These are phyloP conservation scores for Oligia strigilis DNA, from an alignment of 2,888 invertebrate species.

Conservation along the genomic window DNA sequence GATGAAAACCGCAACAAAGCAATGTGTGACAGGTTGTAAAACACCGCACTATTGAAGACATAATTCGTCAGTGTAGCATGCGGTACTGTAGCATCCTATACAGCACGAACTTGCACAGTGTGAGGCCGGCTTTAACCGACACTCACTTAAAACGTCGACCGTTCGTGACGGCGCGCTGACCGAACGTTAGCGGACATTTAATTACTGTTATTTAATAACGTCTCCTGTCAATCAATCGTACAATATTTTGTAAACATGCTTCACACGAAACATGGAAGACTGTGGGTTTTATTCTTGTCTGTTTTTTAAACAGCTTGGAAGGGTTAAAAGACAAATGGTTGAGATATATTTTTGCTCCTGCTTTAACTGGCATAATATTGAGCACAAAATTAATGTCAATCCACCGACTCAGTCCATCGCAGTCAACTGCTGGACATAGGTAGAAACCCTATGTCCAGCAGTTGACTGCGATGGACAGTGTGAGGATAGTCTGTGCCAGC, in stretches of 20 bases:
- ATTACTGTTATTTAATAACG: conserved; percentile 87
- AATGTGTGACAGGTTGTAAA: neutral
- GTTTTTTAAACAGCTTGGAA: conserved; percentile 17
- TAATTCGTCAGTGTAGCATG: too few relatives aligned
- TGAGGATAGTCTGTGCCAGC: neutral
- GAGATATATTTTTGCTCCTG: neutral
- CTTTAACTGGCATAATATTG: neutral
- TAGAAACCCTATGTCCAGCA: too few relatives aligned
- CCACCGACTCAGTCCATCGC: neutral
- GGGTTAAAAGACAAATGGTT: neutral
- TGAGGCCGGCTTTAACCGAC: conserved; percentile 62
- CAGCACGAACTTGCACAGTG: neutral
- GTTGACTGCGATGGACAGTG: too few relatives aligned
- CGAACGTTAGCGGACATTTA: conserved; percentile 80
- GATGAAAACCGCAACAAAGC: neutral
- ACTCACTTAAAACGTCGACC: conserved; percentile 79
- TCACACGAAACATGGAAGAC: conserved; percentile 54
- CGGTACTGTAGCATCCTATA: neutral
- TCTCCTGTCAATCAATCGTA: conserved; percentile 81
- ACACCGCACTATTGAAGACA: neutral
- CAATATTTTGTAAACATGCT: conserved; percentile 74
- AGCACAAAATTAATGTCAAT: neutral
- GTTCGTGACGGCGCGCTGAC: conserved; percentile 78
- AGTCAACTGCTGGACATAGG: neutral
- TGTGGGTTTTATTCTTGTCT: conserved; percentile 26